Evolutionary conservation across 2,113 vertebrate genomes (phyloP).

Genomic region (Columba livia): DNA sequence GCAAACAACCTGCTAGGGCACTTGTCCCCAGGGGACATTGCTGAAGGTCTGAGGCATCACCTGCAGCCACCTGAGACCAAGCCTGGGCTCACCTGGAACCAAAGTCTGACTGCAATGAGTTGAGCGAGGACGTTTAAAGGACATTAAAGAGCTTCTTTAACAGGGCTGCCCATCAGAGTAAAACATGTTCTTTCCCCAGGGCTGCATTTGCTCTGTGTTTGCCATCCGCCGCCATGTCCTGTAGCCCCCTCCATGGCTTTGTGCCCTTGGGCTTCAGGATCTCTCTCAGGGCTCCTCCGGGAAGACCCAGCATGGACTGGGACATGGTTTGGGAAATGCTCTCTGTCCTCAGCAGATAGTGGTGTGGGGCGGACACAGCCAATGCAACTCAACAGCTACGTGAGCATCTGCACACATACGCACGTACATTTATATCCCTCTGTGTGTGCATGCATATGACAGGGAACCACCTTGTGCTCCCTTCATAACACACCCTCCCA

Average conservation of each 20-base stretch:
- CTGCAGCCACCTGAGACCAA: neutral
- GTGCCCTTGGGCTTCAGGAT: neutral
- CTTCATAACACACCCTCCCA: neutral
- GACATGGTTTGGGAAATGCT: neutral
- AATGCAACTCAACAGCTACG: neutral
- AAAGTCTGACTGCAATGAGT: neutral
- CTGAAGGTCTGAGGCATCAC: neutral
- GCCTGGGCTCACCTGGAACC: neutral
- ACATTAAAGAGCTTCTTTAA: neutral
- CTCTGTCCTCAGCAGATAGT: neutral
- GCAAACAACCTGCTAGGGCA: neutral
- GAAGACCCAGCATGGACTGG: neutral
- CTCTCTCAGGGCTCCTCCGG: neutral
- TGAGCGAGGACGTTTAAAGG: neutral
- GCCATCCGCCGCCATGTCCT: accelerated
- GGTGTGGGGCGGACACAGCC: neutral
- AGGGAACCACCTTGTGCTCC: neutral
- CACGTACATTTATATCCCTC: neutral
- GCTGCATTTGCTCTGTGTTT: neutral
- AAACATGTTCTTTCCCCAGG: neutral
- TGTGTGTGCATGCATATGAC: neutral
- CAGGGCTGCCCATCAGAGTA: accelerated
- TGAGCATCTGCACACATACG: neutral
- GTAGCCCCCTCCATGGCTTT: neutral
- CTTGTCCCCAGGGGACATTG: neutral